Evolutionary conservation across 2,888 invertebrate genomes (phyloP).

Genomic region (Cosmia trapezina): DNA sequence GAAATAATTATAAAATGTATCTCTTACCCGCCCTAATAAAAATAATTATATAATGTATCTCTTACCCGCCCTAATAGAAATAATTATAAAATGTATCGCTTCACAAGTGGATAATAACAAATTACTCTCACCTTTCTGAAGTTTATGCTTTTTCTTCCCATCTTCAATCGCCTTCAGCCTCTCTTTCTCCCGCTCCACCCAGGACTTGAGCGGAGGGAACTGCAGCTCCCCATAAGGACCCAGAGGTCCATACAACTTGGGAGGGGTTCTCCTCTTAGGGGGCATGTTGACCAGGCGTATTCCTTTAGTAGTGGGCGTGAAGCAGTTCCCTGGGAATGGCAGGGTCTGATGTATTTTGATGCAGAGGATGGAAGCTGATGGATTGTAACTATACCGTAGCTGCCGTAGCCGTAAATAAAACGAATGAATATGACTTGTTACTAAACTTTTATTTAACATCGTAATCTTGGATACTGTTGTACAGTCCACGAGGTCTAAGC

Average conservation of each 20-base stretch:
- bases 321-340: constrained; percentile 80
- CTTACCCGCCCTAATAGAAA: neutral
- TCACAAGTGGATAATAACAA: neutral
- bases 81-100: no score
- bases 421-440: neutral
- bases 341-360: neutral
- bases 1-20: neutral
- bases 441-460: neutral
- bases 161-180: constrained; percentile 73
- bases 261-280: constrained; percentile 77
- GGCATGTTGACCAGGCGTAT: constrained; percentile 83
- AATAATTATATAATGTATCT: neutral
- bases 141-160: constrained; percentile 77
- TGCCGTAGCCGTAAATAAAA: no score
- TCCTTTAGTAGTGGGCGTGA: constrained; percentile 76
- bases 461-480: neutral
- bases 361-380: neutral
- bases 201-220: constrained; percentile 90
- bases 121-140: constrained; percentile 78
- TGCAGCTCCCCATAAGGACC: constrained; percentile 88
- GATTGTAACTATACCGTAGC: neutral
- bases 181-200: constrained; percentile 84
- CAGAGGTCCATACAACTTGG: constrained; percentile 81
- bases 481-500: no score
- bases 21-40: neutral